A percentile compares a stretch with the other conserved stretches of the same genome.
Conservation (phyloP, 2,797 vertebrate genomes). For the Luscinia luscinia region DNA sequence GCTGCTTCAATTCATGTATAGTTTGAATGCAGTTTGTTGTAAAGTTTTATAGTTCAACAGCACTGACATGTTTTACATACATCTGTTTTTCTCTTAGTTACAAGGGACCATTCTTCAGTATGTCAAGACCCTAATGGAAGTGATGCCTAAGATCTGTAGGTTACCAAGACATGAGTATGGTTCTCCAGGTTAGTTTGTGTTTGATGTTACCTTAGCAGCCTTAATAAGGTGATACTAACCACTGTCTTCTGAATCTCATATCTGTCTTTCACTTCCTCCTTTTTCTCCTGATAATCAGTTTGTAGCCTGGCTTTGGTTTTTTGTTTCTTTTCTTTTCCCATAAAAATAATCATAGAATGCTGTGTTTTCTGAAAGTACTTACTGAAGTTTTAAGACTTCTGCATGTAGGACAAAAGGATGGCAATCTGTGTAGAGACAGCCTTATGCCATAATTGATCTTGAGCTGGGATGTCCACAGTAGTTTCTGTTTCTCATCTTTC, state of each 20-base stretch:
- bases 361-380: not conserved
- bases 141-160: slow-evolving; percentile 88
- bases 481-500: not conserved
- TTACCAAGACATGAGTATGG: slow-evolving; percentile 86
- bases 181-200: slow-evolving; percentile 80
- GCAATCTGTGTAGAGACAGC: not conserved
- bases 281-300: not conserved
- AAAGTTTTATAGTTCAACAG: not conserved
- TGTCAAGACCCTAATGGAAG: slow-evolving; percentile 87
- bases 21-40: not conserved
- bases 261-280: not conserved
- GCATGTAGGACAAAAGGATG: not conserved
- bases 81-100: slow-evolving; percentile 68
- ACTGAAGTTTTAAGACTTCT: not conserved
- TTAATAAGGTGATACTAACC: not conserved
- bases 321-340: not conserved
- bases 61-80: not conserved
- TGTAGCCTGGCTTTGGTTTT: not conserved
- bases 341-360: not conserved
- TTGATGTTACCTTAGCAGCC: not conserved
- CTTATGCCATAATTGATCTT: not conserved
- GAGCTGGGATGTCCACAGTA: not conserved
- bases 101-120: slow-evolving; percentile 87
- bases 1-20: not conserved
- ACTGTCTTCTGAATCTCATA: not conserved